Percentiles rank a stretch among this genome's conserved stretches.
Conservation (phyloP, 2,797 vertebrate species). For the Bovichtus diacanthus region DNA sequence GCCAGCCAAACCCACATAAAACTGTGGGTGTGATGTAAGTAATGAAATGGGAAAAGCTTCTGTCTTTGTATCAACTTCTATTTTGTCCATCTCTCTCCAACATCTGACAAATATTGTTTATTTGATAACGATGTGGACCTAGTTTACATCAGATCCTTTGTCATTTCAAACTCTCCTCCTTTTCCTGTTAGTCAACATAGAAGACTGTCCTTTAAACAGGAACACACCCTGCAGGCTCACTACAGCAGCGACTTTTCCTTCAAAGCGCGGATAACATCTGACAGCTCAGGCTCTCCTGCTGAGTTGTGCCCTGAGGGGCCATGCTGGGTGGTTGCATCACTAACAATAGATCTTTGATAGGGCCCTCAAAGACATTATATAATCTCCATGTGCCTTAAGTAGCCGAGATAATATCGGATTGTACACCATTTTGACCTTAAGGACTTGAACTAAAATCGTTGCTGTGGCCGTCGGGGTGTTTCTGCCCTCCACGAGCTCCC, state of each 20-base stretch:
- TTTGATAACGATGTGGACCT: background rate
- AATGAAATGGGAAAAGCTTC: background rate
- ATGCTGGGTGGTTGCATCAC: conserved; percentile 29
- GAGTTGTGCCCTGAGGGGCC: conserved; percentile 18
- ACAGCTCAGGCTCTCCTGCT: conserved; percentile 35
- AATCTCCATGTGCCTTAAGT: conserved; percentile 32
- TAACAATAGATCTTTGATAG: conserved; percentile 47
- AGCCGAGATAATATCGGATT: conserved; percentile 50
- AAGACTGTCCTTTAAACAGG: conserved; percentile 22
- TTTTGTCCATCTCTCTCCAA: background rate
- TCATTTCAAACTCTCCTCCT: background rate
- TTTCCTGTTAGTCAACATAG: conserved; percentile 2
- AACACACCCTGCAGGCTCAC: conserved; percentile 6
- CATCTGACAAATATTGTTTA: background rate
- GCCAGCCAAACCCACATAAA: background rate
- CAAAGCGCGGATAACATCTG: conserved; percentile 51
- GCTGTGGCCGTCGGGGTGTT: conserved; percentile 9
- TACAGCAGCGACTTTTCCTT: conserved; percentile 16
- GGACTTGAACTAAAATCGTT: conserved; percentile 19
- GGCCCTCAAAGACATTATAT: conserved; percentile 45
- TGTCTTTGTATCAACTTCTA: conserved; percentile 4
- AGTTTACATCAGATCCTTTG: background rate
- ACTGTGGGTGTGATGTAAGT: background rate
- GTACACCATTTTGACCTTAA: conserved; percentile 40
- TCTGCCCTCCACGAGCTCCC: conserved; percentile 27